These are phyloP conservation scores for Gouania willdenowi DNA, from an alignment of 2,797 vertebrate genomes.

Conservation along the genomic window DNA sequence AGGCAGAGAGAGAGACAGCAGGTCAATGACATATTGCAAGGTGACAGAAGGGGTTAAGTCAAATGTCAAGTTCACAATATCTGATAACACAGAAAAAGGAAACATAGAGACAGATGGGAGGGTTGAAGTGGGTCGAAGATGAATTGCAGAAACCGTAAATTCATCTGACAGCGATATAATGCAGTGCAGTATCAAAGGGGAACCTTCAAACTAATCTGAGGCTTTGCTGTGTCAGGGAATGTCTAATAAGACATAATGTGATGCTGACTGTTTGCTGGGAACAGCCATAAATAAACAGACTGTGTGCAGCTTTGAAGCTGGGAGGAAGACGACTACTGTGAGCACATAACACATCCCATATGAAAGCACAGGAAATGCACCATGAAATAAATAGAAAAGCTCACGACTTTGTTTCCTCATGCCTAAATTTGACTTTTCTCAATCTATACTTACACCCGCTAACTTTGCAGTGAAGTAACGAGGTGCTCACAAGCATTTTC, in stretches of 20 bases:
- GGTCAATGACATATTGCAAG: conserved; percentile 40
- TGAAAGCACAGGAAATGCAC: conserved; percentile 8
- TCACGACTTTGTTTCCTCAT: not conserved
- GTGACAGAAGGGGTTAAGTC: conserved; percentile 49
- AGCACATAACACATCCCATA: conserved; percentile 11
- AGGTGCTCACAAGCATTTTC: too few relatives aligned
- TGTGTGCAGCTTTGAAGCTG: conserved; percentile 6
- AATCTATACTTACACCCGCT: too few relatives aligned
- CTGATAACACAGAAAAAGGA: conserved; percentile 11
- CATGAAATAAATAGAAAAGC: too few relatives aligned
- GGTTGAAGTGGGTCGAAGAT: not conserved
- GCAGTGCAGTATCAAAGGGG: conserved; percentile 14
- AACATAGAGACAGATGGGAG: not conserved
- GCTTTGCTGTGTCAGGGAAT: not conserved
- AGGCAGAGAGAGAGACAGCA: conserved; percentile 23
- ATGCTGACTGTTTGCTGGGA: conserved; percentile 30
- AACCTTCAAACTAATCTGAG: conserved; percentile 1
- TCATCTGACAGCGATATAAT: not conserved
- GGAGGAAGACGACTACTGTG: conserved; percentile 12
- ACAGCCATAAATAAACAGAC: conserved; percentile 26
- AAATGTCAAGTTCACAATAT: conserved; percentile 39
- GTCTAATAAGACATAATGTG: conserved; percentile 11
- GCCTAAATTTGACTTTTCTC: not conserved
- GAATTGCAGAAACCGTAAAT: conserved; percentile 18
- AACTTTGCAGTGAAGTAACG: too few relatives aligned